These are phyloP conservation scores for Euzophera pinguis DNA, from an alignment of 2,888 invertebrate genomes.

Conservation along the genomic window DNA sequence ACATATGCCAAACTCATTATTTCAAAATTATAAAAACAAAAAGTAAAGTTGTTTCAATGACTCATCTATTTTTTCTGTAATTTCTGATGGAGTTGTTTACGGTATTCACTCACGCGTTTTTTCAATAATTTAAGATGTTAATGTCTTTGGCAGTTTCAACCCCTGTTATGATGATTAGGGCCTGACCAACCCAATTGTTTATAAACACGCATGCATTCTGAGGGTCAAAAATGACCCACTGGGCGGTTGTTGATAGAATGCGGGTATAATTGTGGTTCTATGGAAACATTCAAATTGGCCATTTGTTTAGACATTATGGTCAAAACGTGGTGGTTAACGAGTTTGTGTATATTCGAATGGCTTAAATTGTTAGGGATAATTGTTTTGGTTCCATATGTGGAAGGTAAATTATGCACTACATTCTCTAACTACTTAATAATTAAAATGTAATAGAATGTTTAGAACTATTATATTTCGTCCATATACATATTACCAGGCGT, in stretches of 20 bases:
- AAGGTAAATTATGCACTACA: background rate
- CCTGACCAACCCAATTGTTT: slow-evolving; percentile 12
- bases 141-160: slow-evolving; percentile 17
- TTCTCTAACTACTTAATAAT: too few species aligned
- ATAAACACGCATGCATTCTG: slow-evolving; percentile 18
- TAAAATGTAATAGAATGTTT: too few species aligned
- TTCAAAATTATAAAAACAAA: slow-evolving; percentile 5
- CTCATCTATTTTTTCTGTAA: background rate
- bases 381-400: background rate
- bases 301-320: slow-evolving; percentile 1
- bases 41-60: background rate
- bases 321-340: slow-evolving; percentile 1
- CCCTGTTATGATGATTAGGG: slow-evolving; percentile 5
- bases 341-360: background rate
- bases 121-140: slow-evolving; percentile 21
- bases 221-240: slow-evolving; percentile 9
- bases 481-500: too few species aligned
- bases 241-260: slow-evolving; percentile 9
- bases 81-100: background rate
- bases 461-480: too few species aligned
- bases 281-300: slow-evolving; percentile 10
- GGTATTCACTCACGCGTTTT: slow-evolving; percentile 18
- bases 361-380: background rate
- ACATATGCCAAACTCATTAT: slow-evolving; percentile 3
- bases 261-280: slow-evolving; percentile 11